A percentile compares a stretch with the other conserved stretches of the same genome.
Evolutionary conservation across 2,113 vertebrate genomes (phyloP).

Genomic region (Perca flavescens): DNA sequence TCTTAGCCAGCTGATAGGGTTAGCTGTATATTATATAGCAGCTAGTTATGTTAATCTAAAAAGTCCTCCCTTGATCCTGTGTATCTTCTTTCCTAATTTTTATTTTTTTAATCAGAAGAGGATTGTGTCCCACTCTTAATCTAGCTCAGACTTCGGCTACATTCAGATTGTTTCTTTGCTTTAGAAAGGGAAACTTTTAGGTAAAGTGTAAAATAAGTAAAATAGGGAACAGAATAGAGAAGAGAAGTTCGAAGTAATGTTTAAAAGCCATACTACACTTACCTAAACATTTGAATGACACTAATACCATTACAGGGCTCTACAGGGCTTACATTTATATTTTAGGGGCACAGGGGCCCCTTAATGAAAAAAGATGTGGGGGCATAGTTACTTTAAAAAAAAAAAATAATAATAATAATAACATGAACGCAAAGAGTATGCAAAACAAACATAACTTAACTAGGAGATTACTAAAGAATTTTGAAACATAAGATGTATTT

Average conservation of each 20-base stretch:
- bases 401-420: not conserved
- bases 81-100: slow-evolving; percentile 13
- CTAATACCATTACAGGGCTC: not conserved
- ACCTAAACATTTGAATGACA: not conserved
- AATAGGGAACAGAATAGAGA: not conserved
- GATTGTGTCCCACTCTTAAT: slow-evolving; percentile 17
- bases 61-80: slow-evolving; percentile 66
- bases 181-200: not conserved
- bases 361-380: not conserved
- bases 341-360: too few species aligned
- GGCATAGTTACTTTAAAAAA: not conserved
- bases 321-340: not conserved
- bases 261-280: not conserved
- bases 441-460: not conserved
- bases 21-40: slow-evolving; percentile 51
- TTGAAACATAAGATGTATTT: slow-evolving; percentile 1
- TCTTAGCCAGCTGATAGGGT: slow-evolving; percentile 38
- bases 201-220: not conserved
- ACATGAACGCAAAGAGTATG: not conserved
- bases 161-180: not conserved
- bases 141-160: slow-evolving; percentile 27
- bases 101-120: not conserved
- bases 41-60: slow-evolving; percentile 52
- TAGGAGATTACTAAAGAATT: not conserved
- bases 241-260: not conserved